Evolutionary conservation across 2,888 invertebrate species (phyloP), one percentile per base, ranked within the genome.

Genomic region (Drosophila mettleri): DNA sequence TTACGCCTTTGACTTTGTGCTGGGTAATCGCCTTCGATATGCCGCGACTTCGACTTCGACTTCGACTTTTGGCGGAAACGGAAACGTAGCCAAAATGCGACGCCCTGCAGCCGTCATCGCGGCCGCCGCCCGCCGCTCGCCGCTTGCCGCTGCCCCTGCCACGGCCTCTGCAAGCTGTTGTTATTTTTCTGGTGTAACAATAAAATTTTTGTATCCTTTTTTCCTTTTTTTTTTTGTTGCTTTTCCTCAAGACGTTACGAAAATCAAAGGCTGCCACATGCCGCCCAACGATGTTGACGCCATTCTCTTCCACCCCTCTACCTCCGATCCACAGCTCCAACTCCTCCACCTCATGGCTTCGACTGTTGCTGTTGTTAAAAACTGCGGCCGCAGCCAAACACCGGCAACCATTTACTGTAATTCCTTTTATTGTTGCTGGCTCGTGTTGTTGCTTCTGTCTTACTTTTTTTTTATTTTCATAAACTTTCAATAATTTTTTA

Each of bases 81-180:
- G 83, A 83, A 83, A 86, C 86, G 80, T 82, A 86, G 83, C 80
- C 80, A 78, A 83, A 86, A 83, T 80, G 83, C 86, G 86, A 86
- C 84, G 80, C 80, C 77, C 78, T 81, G 73, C 76, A 78, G 76
- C 81, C 69, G 66, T 64, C 77, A 61, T 53, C 64, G 63, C 33
- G 51, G 54, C 27, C 52, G 41, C 24, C 27, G 34, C 45, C 65
- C 22, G 8, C n/a, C 20, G 24, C 18, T 7, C n/a, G n/a, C 10
- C 16, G 29, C 22, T 18, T n/a, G 1, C n/a, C 16, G 7, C 27
- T 1, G 27, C 16, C 34, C 2, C 22, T n/a, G 16, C 27, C 10
- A 1, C 18, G 34, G 51, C 43, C 33, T 54, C 54, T 38, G 52
- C 45, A 46, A 66, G 69, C 71, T 80, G 83, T 83, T 83, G 83